These are phyloP conservation scores for Didymodactylos carnosus DNA, from an alignment of 2,888 invertebrate genomes.

Conservation along the genomic window DNA sequence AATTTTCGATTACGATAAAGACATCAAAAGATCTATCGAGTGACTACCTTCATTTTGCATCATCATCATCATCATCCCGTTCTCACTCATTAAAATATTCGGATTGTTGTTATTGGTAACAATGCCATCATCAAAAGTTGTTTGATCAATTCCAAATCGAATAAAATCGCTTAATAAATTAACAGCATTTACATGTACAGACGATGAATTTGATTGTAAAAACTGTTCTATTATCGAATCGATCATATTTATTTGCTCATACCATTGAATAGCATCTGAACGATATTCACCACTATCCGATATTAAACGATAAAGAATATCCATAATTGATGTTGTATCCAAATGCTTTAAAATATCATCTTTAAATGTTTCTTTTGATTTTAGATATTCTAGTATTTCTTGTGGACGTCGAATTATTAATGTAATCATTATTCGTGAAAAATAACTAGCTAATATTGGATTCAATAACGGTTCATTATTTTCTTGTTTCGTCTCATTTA, in stretches of 20 bases:
- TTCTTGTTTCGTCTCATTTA: not conserved
- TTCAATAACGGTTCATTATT: not conserved
- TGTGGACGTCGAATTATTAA: not conserved
- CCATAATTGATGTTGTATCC: not conserved
- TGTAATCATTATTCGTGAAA: not conserved
- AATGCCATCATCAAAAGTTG: not conserved
- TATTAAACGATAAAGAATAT: not conserved
- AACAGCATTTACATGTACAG: not conserved
- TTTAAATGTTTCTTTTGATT: not conserved
- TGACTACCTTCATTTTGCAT: too few species aligned
- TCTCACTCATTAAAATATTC: too few species aligned
- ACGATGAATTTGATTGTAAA: not conserved
- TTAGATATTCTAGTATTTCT: not conserved
- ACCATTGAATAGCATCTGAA: not conserved
- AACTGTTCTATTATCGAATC: not conserved
- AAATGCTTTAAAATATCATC: not conserved
- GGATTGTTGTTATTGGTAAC: too few species aligned
- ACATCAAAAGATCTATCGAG: too few species aligned
- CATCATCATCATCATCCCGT: too few species aligned
- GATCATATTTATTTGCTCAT: not conserved
- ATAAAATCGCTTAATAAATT: not conserved
- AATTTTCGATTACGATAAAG: too few species aligned
- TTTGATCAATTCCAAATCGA: not conserved
- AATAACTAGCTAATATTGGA: not conserved
- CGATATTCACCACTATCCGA: not conserved